Conservation (phyloP, 2,113 vertebrate species). For the Crotalus helleri region DNA sequence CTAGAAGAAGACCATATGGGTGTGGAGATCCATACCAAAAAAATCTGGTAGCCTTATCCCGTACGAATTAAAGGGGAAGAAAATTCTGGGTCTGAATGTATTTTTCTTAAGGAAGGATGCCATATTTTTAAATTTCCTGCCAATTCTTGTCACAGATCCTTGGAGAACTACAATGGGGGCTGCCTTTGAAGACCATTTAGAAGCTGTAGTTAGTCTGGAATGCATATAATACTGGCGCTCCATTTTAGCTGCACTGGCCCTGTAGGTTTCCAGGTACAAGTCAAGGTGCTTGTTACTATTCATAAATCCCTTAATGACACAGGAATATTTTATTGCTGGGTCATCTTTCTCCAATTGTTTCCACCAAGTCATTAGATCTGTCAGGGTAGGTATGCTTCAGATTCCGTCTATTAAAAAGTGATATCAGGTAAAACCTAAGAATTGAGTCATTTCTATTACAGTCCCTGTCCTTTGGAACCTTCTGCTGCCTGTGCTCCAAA, state of each 20-base stretch:
- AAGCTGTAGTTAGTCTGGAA: background rate
- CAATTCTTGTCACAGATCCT: background rate
- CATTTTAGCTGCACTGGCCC: background rate
- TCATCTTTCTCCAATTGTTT: background rate
- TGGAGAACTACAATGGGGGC: background rate
- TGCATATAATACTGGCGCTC: background rate
- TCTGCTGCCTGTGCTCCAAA: too few species aligned
- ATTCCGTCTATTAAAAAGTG: background rate
- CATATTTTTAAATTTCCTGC: background rate
- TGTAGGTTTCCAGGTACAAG: background rate
- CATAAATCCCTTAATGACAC: background rate
- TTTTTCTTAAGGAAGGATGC: background rate
- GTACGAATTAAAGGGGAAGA: background rate
- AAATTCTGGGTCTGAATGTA: background rate
- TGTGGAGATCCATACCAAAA: background rate
- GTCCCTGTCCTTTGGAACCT: background rate
- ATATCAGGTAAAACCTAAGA: background rate
- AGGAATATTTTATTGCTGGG: background rate
- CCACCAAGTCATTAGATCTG: background rate
- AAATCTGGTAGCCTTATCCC: background rate
- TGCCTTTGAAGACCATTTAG: background rate
- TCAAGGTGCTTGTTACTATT: background rate
- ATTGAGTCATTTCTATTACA: background rate
- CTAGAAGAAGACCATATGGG: background rate
- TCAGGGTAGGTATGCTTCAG: background rate